Evolutionary conservation across 2,797 vertebrate genomes (phyloP).

Genomic region (Notoglanidium macrostoma): DNA sequence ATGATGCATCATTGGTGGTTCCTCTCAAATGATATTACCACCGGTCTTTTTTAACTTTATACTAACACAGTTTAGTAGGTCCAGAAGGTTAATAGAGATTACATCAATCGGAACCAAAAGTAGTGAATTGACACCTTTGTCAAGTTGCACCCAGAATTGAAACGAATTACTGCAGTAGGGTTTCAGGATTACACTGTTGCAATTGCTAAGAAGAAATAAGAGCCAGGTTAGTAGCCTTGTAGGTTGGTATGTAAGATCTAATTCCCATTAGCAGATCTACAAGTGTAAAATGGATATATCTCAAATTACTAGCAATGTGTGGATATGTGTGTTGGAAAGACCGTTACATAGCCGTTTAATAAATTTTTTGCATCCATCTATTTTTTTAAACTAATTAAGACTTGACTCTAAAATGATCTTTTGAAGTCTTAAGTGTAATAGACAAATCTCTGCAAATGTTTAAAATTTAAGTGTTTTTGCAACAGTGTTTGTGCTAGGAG

Average conservation of each 20-base stretch:
- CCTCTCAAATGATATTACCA: background rate
- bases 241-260: constrained; percentile 68
- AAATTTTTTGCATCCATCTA: background rate
- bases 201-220: background rate
- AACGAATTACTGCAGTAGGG: background rate
- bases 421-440: background rate
- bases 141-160: too few relatives aligned
- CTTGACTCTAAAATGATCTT: background rate
- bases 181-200: background rate
- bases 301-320: background rate
- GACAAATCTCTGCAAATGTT: background rate
- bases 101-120: background rate
- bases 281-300: constrained; percentile 43
- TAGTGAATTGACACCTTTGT: background rate
- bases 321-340: background rate
- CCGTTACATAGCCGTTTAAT: background rate
- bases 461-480: background rate
- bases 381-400: background rate
- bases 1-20: background rate
- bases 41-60: background rate
- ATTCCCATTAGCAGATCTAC: constrained; percentile 74
- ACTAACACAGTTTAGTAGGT: background rate
- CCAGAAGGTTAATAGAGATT: background rate
- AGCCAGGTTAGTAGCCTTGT: constrained; percentile 60
- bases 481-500: background rate